A percentile compares a stretch with the other conserved stretches of the same genome.
Conservation (phyloP, 2,113 vertebrate genomes). For the Muntiacus reevesi region DNA sequence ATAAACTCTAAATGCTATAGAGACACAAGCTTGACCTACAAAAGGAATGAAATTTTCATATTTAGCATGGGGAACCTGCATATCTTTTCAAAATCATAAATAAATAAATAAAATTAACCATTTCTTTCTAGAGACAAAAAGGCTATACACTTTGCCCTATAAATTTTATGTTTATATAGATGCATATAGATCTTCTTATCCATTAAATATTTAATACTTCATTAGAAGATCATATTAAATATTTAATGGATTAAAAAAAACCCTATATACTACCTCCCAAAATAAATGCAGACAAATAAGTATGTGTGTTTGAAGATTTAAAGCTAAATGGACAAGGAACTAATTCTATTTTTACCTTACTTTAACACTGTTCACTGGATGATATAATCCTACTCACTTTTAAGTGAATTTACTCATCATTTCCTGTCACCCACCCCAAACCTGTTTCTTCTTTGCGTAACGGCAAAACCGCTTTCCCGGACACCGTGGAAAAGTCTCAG, state of each 20-base stretch:
- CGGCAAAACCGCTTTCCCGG: neutral
- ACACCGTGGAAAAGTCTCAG: neutral
- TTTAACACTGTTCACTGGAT: neutral
- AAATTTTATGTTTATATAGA: neutral
- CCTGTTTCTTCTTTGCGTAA: neutral
- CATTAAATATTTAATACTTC: neutral
- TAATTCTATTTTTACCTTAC: neutral
- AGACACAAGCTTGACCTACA: neutral
- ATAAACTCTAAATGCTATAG: neutral
- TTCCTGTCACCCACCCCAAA: neutral
- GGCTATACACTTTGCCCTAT: neutral
- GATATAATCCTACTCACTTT: neutral
- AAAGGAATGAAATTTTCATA: neutral
- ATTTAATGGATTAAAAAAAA: neutral
- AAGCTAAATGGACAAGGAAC: neutral
- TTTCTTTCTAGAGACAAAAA: conserved; percentile 8
- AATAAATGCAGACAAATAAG: neutral
- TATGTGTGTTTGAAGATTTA: neutral
- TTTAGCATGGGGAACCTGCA: neutral
- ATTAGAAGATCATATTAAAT: neutral
- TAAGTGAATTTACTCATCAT: neutral
- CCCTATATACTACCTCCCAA: neutral
- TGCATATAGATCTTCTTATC: neutral
- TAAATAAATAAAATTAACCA: conserved; percentile 1
- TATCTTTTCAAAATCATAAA: neutral